phyloP scores from a whole-genome alignment of 2,888 invertebrate species.

The Hesperia comma region DNA sequence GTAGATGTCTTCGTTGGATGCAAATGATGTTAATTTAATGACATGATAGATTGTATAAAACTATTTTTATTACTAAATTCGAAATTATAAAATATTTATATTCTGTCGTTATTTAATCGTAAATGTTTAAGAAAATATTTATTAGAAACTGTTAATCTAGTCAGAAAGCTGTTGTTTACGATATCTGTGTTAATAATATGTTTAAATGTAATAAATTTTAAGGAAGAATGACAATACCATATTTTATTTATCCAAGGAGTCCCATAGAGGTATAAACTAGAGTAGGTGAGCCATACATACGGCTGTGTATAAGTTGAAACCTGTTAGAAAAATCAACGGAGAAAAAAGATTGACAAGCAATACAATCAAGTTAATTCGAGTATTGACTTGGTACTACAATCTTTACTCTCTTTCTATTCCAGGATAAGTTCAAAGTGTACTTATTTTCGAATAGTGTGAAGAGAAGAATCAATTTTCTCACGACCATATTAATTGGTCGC shows the following conservation, averaged over 20 bases:
- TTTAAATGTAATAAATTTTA: slow-evolving; percentile 52
- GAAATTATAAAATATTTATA: slow-evolving; percentile 46
- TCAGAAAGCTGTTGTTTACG: slow-evolving; percentile 71
- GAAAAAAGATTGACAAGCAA: no score
- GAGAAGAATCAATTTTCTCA: no score
- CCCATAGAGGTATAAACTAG: no score
- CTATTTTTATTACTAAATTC: slow-evolving; percentile 28
- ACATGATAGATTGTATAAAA: slow-evolving; percentile 15
- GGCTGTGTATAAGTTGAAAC: no score
- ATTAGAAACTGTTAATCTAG: slow-evolving; percentile 78
- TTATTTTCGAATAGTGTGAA: no score
- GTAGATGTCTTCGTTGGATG: slow-evolving; percentile 1
- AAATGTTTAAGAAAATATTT: slow-evolving; percentile 67
- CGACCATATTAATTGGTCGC: no score
- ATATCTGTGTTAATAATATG: slow-evolving; percentile 66
- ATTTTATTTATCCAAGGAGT: slow-evolving; percentile 34
- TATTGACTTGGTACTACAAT: no score
- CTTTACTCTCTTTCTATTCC: no score
- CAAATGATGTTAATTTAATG: slow-evolving; percentile 14
- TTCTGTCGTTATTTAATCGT: slow-evolving; percentile 71
- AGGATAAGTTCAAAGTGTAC: no score
- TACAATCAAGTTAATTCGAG: no score
- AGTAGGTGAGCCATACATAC: no score
- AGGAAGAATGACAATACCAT: slow-evolving; percentile 32
- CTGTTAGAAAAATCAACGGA: no score